Conservation (phyloP, 2,888 invertebrate species). For the Rhodophaea formosa region DNA sequence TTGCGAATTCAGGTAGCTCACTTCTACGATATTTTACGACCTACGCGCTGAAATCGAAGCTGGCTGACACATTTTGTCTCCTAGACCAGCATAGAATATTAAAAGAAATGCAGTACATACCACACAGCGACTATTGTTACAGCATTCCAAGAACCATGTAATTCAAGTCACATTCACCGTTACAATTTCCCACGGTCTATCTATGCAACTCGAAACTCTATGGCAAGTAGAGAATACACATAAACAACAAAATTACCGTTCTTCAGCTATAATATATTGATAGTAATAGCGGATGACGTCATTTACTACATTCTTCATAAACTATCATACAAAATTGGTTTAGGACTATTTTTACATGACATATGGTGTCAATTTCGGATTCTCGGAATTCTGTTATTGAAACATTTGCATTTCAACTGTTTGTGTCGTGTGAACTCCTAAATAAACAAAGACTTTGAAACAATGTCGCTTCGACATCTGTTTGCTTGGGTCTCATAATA, state of each 20-base stretch:
- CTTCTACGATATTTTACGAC: too few relatives aligned
- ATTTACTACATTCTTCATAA: conserved; percentile 40
- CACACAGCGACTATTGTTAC: neutral
- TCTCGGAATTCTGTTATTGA: conserved; percentile 24
- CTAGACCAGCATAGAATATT: too few relatives aligned
- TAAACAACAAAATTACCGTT: conserved; percentile 48
- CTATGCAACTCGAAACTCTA: conserved; percentile 8
- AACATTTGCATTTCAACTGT: conserved; percentile 8
- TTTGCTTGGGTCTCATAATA: neutral
- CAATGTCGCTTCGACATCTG: neutral
- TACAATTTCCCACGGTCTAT: conserved; percentile 6
- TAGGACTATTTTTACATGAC: conserved; percentile 22
- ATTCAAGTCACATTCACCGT: neutral
- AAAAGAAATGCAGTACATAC: neutral
- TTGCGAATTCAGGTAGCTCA: too few relatives aligned
- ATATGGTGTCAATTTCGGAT: conserved; percentile 22
- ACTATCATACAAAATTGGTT: conserved; percentile 8
- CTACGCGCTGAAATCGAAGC: too few relatives aligned
- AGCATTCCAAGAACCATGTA: neutral
- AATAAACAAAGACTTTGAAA: conserved; percentile 1
- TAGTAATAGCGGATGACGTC: conserved; percentile 49
- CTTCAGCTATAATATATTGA: conserved; percentile 42
- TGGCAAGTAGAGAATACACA: conserved; percentile 29
- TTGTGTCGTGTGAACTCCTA: conserved; percentile 6
- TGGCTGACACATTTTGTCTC: too few relatives aligned